phyloP scores from a whole-genome alignment of 2,888 invertebrate species.

The Cephalotes varians region DNA sequence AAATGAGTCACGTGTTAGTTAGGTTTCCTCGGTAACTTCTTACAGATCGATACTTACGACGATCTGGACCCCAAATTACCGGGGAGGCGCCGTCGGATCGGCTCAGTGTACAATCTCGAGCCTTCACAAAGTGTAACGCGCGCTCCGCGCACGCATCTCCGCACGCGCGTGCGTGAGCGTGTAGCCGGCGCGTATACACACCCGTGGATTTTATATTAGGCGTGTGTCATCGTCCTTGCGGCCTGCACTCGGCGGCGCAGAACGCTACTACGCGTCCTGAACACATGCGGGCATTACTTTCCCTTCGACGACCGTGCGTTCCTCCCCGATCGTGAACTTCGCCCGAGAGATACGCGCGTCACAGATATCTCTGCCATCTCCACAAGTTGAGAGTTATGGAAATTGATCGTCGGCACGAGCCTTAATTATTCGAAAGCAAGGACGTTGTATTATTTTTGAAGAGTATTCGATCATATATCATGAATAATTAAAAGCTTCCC shows the following conservation, averaged over 20 bases:
- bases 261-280: slow-evolving; percentile 76
- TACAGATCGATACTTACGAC: slow-evolving; percentile 64
- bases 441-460: not conserved
- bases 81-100: slow-evolving; percentile 57
- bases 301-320: slow-evolving; percentile 25
- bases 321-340: slow-evolving; percentile 34
- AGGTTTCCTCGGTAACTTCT: slow-evolving; percentile 55
- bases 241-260: slow-evolving; percentile 45
- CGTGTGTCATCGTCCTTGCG: slow-evolving; percentile 83
- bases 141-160: slow-evolving; percentile 53
- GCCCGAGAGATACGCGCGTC: not conserved
- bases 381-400: not conserved
- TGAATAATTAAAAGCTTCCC: not conserved
- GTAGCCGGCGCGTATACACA: slow-evolving; percentile 66
- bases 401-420: not conserved
- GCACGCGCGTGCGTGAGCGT: slow-evolving; percentile 43
- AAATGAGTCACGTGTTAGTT: slow-evolving; percentile 43
- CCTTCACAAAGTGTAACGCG: slow-evolving; percentile 58
- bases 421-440: not conserved
- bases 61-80: slow-evolving; percentile 54
- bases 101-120: slow-evolving; percentile 57
- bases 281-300: slow-evolving; percentile 73
- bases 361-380: not conserved
- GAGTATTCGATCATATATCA: not conserved
- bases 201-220: slow-evolving; percentile 78